Percentiles rank a stretch among this genome's conserved stretches.
Conservation (phyloP, 2,797 vertebrate species). For the Buceros bicornis region DNA sequence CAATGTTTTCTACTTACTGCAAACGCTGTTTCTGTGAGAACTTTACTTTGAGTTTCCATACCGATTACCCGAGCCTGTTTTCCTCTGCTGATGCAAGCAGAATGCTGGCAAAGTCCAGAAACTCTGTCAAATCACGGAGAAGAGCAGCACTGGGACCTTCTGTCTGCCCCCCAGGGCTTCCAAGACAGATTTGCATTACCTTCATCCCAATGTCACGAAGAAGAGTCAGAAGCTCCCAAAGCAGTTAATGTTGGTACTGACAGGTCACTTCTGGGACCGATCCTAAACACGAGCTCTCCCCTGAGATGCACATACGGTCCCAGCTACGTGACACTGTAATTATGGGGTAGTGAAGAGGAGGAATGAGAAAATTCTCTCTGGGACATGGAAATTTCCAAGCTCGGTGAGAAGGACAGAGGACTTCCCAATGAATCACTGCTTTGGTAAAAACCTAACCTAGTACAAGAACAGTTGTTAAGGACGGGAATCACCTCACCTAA, state of each 20-base stretch:
- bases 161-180: neutral
- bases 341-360: neutral
- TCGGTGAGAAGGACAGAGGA: neutral
- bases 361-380: neutral
- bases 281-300: neutral
- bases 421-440: neutral
- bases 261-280: neutral
- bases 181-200: neutral
- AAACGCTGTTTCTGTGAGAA: neutral
- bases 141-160: neutral
- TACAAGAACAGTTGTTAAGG: neutral
- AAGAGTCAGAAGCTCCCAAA: neutral
- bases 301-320: neutral
- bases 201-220: neutral
- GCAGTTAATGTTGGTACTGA: neutral
- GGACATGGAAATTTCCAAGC: constrained; percentile 31
- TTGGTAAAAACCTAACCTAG: neutral
- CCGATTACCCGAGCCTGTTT: neutral
- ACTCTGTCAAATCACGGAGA: accelerated
- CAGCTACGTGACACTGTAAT: neutral
- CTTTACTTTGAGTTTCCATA: neutral
- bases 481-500: neutral
- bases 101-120: neutral
- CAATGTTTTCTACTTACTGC: neutral
- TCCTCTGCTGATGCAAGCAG: neutral